phyloP scores from a whole-genome alignment of 2,113 vertebrate genomes.

The Petaurus breviceps region DNA sequence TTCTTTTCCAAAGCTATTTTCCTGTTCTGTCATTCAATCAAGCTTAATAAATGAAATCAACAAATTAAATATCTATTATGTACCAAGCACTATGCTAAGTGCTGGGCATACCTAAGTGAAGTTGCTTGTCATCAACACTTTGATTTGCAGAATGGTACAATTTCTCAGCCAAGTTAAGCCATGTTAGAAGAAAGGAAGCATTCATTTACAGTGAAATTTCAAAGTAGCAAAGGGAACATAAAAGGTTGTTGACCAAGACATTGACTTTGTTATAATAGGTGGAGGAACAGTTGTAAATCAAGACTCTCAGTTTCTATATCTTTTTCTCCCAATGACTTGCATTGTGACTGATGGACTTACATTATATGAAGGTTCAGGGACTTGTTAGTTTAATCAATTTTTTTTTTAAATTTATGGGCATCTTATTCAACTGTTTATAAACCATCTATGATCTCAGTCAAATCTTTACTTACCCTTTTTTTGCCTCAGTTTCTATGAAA shows the following conservation, averaged over 20 bases:
- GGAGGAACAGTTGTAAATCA: neutral
- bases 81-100: neutral
- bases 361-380: neutral
- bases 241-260: conserved; percentile 1
- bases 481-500: neutral
- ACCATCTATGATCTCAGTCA: neutral
- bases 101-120: neutral
- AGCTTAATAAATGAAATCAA: neutral
- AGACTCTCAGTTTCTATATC: neutral
- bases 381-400: conserved; percentile 7
- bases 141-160: neutral
- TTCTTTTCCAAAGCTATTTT: neutral
- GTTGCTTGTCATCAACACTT: neutral
- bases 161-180: conserved; percentile 5
- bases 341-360: neutral
- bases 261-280: neutral
- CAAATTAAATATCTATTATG: neutral
- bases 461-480: neutral
- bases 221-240: conserved; percentile 18
- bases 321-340: neutral
- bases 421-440: neutral
- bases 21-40: neutral
- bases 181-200: conserved; percentile 23
- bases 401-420: neutral
- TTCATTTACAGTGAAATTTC: neutral